These are phyloP conservation scores for Gymnobelideus leadbeateri DNA, from an alignment of 2,113 vertebrate species.

Conservation along the genomic window DNA sequence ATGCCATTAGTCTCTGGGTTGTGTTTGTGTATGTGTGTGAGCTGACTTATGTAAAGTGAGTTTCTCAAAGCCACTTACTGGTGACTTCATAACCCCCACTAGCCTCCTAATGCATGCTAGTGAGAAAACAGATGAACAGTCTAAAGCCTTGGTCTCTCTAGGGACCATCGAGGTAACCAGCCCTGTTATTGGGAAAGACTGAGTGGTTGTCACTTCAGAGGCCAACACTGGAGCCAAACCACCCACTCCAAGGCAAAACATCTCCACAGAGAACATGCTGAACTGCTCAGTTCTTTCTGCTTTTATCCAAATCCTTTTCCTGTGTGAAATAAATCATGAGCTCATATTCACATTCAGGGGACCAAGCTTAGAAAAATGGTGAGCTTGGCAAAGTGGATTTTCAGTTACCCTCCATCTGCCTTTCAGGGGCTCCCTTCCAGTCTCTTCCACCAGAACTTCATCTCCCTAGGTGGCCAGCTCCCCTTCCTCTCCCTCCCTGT, in stretches of 20 bases:
- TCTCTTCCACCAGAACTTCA: neutral
- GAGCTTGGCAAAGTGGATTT: neutral
- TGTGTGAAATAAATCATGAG: slow-evolving; percentile 23
- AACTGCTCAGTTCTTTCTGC: slow-evolving; percentile 53
- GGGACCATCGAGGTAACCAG: slow-evolving; percentile 48
- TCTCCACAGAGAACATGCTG: neutral
- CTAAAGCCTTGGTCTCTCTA: slow-evolving; percentile 57
- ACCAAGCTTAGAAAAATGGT: neutral
- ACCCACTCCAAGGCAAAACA: slow-evolving; percentile 53
- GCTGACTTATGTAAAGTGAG: slow-evolving; percentile 36
- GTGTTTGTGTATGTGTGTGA: slow-evolving; percentile 15
- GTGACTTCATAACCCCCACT: slow-evolving; percentile 8
- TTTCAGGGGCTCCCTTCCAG: neutral
- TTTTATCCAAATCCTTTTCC: slow-evolving; percentile 49
- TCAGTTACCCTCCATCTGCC: neutral
- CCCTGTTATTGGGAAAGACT: slow-evolving; percentile 58
- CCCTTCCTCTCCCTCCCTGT: neutral
- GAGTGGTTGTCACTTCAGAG: slow-evolving; percentile 48
- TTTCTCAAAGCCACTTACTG: slow-evolving; percentile 54
- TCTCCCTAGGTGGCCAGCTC: neutral
- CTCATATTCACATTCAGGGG: neutral
- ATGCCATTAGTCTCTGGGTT: slow-evolving; percentile 46
- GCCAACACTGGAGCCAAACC: slow-evolving; percentile 54
- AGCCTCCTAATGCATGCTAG: slow-evolving; percentile 38
- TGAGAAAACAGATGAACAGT: slow-evolving; percentile 61